Conservation (phyloP, 2,888 invertebrate species). For the Pyrrhosoma nymphula region DNA sequence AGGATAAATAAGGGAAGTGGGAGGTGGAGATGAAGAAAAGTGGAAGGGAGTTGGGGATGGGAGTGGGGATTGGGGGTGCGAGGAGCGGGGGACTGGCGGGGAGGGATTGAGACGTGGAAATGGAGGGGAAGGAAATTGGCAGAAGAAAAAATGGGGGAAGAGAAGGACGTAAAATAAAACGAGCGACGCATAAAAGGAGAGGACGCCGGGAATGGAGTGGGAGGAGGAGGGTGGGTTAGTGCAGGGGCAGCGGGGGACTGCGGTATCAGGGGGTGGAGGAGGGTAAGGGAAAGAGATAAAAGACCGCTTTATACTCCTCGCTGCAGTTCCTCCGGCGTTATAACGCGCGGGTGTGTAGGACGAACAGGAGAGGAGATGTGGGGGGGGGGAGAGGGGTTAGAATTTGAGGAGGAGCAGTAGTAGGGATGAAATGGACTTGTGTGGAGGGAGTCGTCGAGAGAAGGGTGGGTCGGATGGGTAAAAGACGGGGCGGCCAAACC, state of each 20-base stretch:
- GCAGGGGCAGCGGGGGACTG: background rate
- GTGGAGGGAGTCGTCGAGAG: background rate
- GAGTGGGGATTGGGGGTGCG: background rate
- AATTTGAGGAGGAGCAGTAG: background rate
- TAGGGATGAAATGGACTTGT: too few relatives aligned
- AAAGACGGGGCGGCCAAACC: background rate
- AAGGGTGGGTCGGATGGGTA: background rate
- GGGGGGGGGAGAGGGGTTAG: background rate
- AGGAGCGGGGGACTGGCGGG: background rate
- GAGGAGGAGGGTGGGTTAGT: background rate
- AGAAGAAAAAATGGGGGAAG: background rate
- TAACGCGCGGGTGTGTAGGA: background rate
- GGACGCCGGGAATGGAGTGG: background rate
- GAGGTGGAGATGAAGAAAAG: background rate
- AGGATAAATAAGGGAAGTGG: background rate
- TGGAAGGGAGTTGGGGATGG: too few relatives aligned
- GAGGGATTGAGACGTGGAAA: background rate
- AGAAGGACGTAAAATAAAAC: conserved; percentile 18
- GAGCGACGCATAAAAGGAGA: background rate
- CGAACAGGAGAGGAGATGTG: too few relatives aligned
- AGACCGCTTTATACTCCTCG: conserved; percentile 16
- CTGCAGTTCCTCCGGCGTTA: conserved; percentile 19
- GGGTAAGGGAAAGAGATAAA: background rate
- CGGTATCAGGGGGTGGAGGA: background rate
- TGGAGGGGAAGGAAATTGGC: conserved; percentile 34